These are phyloP conservation scores for Nycticryphes semicollaris DNA, from an alignment of 2,113 vertebrate genomes.

Conservation along the genomic window DNA sequence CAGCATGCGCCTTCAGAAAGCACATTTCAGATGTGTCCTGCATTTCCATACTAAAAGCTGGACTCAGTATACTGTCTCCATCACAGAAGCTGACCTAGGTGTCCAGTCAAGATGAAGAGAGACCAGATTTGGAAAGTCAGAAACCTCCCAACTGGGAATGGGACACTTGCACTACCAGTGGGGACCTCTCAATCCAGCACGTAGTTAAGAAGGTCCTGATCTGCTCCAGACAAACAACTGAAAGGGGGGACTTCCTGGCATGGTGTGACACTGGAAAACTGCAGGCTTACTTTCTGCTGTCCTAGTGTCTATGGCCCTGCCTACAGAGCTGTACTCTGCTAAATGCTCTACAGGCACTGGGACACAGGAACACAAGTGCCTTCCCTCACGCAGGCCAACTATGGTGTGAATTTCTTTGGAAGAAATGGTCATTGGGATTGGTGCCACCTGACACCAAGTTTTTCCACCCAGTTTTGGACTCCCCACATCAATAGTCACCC, in stretches of 20 bases:
- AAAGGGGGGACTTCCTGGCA: neutral
- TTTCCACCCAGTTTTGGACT: neutral
- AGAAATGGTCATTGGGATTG: neutral
- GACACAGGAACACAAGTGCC: neutral
- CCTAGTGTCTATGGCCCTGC: neutral
- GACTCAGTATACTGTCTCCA: rapidly evolving
- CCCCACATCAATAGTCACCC: neutral
- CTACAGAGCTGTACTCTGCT: neutral
- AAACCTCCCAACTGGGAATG: neutral
- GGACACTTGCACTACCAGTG: neutral
- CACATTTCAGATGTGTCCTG: neutral
- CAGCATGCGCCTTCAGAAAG: neutral
- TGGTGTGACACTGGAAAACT: neutral
- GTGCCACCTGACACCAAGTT: neutral
- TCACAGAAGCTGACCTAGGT: neutral
- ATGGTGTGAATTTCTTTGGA: neutral
- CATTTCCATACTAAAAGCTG: neutral
- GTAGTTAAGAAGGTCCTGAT: neutral
- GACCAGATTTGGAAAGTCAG: neutral
- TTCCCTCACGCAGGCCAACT: neutral
- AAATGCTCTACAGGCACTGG: neutral
- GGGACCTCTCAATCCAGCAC: neutral
- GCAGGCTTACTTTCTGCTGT: neutral
- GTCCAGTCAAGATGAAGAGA: neutral
- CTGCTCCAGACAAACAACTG: neutral